These are phyloP conservation scores for Entelurus aequoreus DNA, from an alignment of 2,113 vertebrate genomes.

Conservation along the genomic window DNA sequence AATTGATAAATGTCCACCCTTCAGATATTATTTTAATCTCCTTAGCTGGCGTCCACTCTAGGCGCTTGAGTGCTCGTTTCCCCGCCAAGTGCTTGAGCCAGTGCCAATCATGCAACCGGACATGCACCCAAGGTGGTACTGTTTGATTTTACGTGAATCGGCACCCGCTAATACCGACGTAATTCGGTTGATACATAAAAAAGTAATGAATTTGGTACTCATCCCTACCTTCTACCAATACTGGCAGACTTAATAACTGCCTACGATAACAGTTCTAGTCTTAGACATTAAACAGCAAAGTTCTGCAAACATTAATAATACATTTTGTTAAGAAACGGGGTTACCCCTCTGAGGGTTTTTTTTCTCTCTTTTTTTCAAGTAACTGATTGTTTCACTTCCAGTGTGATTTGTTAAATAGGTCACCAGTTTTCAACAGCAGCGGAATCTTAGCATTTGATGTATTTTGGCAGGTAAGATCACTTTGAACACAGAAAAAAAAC, in stretches of 20 bases:
- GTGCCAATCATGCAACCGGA: too few relatives aligned
- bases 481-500: neutral
- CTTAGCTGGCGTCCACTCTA: too few relatives aligned
- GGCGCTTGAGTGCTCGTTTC: too few relatives aligned
- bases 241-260: neutral
- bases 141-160: too few relatives aligned
- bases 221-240: neutral
- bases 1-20: too few relatives aligned
- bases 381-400: neutral
- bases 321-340: constrained; percentile 4
- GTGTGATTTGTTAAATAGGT: neutral
- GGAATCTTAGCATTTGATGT: constrained; percentile 1
- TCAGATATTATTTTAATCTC: too few relatives aligned
- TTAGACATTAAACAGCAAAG: constrained; percentile 1
- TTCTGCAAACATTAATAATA: constrained; percentile 8
- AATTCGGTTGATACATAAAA: too few relatives aligned
- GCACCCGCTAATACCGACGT: too few relatives aligned
- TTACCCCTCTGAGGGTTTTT: neutral
- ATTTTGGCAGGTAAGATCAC: neutral
- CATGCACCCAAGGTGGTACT: too few relatives aligned
- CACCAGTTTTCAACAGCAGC: neutral
- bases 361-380: neutral
- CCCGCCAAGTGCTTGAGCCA: too few relatives aligned
- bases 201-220: too few relatives aligned
- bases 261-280: neutral